These are phyloP conservation scores for Thecocarcelia acutangulata DNA, from an alignment of 2,888 invertebrate species.

Conservation along the genomic window DNA sequence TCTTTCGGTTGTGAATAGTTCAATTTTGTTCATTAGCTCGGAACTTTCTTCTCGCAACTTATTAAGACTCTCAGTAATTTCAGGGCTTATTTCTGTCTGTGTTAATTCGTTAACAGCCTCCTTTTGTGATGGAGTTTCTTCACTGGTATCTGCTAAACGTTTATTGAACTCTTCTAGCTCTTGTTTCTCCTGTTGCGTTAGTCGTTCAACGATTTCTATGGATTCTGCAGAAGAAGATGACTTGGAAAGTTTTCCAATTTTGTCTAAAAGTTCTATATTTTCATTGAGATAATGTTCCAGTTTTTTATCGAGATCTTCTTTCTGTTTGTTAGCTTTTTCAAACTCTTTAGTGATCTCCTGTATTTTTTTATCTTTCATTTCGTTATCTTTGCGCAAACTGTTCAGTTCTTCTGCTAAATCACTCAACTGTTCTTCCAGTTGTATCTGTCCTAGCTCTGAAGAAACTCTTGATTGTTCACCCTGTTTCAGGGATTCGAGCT, in stretches of 20 bases:
- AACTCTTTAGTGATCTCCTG: constrained; percentile 79
- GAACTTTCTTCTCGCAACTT: constrained; percentile 85
- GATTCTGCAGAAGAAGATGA: constrained; percentile 89
- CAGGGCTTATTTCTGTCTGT: constrained; percentile 79
- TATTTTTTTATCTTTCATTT: constrained; percentile 83
- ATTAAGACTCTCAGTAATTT: constrained; percentile 83
- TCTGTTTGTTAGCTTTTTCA: constrained; percentile 83
- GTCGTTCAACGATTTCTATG: constrained; percentile 88
- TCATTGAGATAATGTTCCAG: constrained; percentile 86
- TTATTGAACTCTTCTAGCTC: constrained; percentile 87
- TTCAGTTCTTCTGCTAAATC: constrained; percentile 76
- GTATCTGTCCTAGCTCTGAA: constrained; percentile 89
- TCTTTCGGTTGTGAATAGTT: constrained; percentile 86
- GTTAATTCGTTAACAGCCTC: constrained; percentile 75
- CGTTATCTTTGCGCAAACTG: constrained; percentile 82
- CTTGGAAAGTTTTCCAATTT: constrained; percentile 86
- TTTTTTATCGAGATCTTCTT: constrained; percentile 84
- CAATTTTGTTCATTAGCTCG: constrained; percentile 86
- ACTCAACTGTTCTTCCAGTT: constrained; percentile 89
- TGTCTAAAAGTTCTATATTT: constrained; percentile 88
- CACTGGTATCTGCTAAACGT: constrained; percentile 72
- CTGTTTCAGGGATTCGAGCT: constrained; percentile 82
- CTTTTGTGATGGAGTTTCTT: constrained; percentile 56
- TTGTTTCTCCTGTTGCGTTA: constrained; percentile 87
- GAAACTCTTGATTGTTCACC: constrained; percentile 87